Conservation (phyloP, 2,888 invertebrate genomes). For the Eudemis profundana region DNA sequence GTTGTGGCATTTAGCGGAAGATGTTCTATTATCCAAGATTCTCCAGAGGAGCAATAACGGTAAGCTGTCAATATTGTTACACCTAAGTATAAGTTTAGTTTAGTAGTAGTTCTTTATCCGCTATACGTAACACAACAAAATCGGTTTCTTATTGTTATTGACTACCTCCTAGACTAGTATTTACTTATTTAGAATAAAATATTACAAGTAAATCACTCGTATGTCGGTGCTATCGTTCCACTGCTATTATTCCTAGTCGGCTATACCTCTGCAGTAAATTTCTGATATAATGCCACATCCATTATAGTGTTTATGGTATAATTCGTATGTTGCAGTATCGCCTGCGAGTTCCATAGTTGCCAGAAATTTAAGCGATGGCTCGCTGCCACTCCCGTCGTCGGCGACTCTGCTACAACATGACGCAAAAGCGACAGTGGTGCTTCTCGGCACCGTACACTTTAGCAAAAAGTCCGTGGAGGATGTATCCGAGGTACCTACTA, state of each 20-base stretch:
- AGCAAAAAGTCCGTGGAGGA: conserved; percentile 79
- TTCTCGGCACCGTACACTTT: conserved; percentile 79
- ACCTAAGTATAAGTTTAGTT: neutral
- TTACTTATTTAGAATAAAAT: too few relatives aligned
- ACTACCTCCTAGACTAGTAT: too few relatives aligned
- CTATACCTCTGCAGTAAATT: too few relatives aligned
- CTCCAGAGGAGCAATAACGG: conserved; percentile 44
- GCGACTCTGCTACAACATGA: conserved; percentile 73
- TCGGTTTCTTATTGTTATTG: too few relatives aligned
- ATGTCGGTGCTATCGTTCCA: too few relatives aligned
- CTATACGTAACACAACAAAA: too few relatives aligned
- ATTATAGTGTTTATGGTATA: neutral
- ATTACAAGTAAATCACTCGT: too few relatives aligned
- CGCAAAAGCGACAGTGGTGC: conserved; percentile 66
- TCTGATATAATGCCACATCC: too few relatives aligned
- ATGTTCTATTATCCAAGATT: conserved; percentile 48
- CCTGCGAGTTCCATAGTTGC: conserved; percentile 42
- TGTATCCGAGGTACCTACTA: conserved; percentile 73
- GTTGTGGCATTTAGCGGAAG: conserved; percentile 43
- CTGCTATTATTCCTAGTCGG: too few relatives aligned
- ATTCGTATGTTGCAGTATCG: conserved; percentile 32
- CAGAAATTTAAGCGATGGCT: conserved; percentile 43
- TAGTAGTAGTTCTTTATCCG: too few relatives aligned
- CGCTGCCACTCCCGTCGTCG: conserved; percentile 60
- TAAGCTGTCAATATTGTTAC: conserved; percentile 45